Base-by-base conservation (phyloP, 2,888 invertebrate species). In the Notodonta dromedarius region DNA sequence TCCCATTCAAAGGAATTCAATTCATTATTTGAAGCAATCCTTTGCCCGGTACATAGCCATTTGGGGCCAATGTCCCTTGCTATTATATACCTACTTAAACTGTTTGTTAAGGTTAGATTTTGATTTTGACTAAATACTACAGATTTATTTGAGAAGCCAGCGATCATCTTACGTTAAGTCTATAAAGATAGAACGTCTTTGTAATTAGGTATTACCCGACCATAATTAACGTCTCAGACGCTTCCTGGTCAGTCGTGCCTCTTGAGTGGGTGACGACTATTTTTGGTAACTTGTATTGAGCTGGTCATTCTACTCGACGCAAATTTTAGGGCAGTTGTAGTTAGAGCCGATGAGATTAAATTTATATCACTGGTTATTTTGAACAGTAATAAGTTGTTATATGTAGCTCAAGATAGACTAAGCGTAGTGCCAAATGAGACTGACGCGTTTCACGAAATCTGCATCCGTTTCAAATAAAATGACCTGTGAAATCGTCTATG, bases 231-330 rank as follows among this genome's bases (percentile, higher is more conserved):
- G 51, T 40, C 57, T 61, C 62, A 62, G 60, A 63, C 63, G 69
- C 80, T 88, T 88, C 89, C 88, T 86, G 83, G 79, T 24, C 24
- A 24, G 24, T 85, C 62, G 72, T 57, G 55, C 46, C 24, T 24
- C 24, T 62, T 63, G 71, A 82, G 90, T 89, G 88, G 89, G 89
- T 76, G 82, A 73, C 35, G 69, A 72, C 73, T 85, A 76, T 86
- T 83, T 90, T 87, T 82, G 90, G 90, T 77, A 89, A 80, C 87
- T 86, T 85, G 89, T 74, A 71, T 75, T 67, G 48, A 59, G 65
- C 61, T 65, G 71, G 70, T 70, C 73, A 74, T 70, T 70, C 60
- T 65, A 56, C 53, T 69, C 71, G 71, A 67, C 69, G 24, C 67
- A 73, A 76, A 80, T 78, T 80, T 74, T 83, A 79, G 80, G 78